Base-by-base conservation (phyloP, 2,113 vertebrate genomes). In the Furnarius figulus region DNA sequence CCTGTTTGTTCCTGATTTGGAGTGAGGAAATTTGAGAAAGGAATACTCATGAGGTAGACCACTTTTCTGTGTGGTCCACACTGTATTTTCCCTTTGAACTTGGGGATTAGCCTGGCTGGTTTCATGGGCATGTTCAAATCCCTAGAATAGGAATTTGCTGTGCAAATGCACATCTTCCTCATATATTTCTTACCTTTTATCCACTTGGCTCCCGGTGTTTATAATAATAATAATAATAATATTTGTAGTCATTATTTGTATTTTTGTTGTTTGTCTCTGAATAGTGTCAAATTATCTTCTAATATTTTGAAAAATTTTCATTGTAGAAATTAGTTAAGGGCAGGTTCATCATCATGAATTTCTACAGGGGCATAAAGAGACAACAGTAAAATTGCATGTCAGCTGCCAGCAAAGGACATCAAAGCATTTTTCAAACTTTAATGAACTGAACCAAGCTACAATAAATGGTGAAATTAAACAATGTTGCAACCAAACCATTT, bases 401-500 rank as follows among this genome's bases (percentile, higher is more conserved):
- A 77, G n/a, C 55, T 87, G 50, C 55, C n/a, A 85, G 53, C 20
- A 80, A 80, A 75, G 37, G 28, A 62, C 28, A 56, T 87, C 23
- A 83, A 87, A 82, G 37, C n/a, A n/a, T 87, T 93, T 82, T 66
- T 80, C 80, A 87, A 85, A 78, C 31, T 40, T 81, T 50, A 92
- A 53, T 94, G 68, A 84, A 75, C 28, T 88, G 92, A 59, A 86
- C 84, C n/a, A 44, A 85, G 44, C 20, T 72, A 63, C 92, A 92
- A 90, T 28, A 88, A 75, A 82, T 81, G 40, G 28, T 28, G 30
- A 87, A 95, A 89, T 90, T 78, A 88, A 93, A 14, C 67, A 71
- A 3, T 53, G 37, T 53, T 89, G 63, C 74, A 87, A 79, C 15
- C 0, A 78, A 91, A 49, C 49, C 21, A 59, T 84, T 77, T 78